Base-by-base conservation (phyloP, 2,888 invertebrate genomes). In the Eledona agricola region DNA sequence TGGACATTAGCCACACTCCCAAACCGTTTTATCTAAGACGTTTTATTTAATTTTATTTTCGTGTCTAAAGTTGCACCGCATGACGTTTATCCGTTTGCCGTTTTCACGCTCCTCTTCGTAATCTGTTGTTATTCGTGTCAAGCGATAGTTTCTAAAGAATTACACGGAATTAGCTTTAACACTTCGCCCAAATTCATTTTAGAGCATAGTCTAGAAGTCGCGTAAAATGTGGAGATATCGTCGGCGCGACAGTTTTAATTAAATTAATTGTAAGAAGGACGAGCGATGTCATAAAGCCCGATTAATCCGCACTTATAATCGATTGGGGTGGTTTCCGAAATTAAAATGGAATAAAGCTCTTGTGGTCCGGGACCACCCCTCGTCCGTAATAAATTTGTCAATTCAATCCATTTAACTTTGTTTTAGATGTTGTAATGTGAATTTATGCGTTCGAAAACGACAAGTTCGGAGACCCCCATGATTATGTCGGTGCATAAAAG, bases 371-470 rank as follows among this genome's bases (percentile, higher is more conserved):
- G 15, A 17, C 29, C 31, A 17, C 42, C 43, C 37, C 49, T 28
- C 47, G 43, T 37, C 43, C 25, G 49, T 42, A 54, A 54, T 55
- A 55, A 55, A 55, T 55, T 55, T 50, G 55, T 50, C 55, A 55
- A 55, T 55, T 50, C 55, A 22, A 38, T 50, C 38, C 50, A 55
- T 55, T 55, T 45, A 55, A 55, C 50, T 42, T 50, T 43, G 50
- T 47, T 47, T 50, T 45, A 45, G 45, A 34, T 45, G 17, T 34
- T 45, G 45, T 52, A 55, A 55, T 55, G 50, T 35, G 45, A 28
- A 55, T 55, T 55, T 55, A 55, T 50, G 55, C 38, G 50, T 55
- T 55, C 38, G 55, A 55, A 55, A 50, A 50, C 43, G 54, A 37
- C 54, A 32, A 45, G 38, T 31, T 34, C 31, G 20, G 42, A 22